phyloP scores from a whole-genome alignment of 1,140 invertebrate genomes.

The Drosophila mayri region DNA sequence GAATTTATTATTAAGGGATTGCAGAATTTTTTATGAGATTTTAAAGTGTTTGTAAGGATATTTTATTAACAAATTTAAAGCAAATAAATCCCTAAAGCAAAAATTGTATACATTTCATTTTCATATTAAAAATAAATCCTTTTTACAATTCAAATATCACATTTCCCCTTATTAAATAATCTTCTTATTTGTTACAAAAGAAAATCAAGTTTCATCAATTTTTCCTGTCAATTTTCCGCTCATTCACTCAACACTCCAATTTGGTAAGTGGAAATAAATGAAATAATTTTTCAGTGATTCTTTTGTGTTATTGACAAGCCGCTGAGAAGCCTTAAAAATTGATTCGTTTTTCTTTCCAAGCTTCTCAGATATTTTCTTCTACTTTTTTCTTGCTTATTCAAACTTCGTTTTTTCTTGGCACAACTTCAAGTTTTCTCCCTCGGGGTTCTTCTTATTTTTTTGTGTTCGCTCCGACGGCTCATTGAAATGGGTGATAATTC shows the following conservation, averaged over 20 bases:
- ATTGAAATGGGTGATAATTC: constrained; percentile 83
- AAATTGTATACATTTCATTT: neutral
- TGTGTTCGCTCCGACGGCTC: constrained; percentile 39
- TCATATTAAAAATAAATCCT: neutral
- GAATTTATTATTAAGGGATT: constrained; percentile 1
- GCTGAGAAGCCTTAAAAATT: constrained; percentile 45
- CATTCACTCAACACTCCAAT: constrained; percentile 13
- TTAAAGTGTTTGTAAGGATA: neutral
- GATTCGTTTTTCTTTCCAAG: constrained; percentile 23
- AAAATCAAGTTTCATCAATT: neutral
- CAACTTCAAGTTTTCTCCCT: constrained; percentile 52
- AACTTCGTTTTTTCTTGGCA: constrained; percentile 63
- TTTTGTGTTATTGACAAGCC: constrained; percentile 41
- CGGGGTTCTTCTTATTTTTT: constrained; percentile 3
- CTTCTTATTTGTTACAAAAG: neutral
- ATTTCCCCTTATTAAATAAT: no score
- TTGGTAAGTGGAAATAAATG: constrained; percentile 15
- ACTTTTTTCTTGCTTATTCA: constrained; percentile 3
- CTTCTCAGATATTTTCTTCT: neutral
- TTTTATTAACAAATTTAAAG: neutral
- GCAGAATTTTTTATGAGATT: neutral
- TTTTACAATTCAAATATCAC: neutral
- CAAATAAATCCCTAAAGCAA: no score
- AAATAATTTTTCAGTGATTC: constrained; percentile 36
- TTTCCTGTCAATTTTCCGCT: constrained; percentile 3